phyloP scores from a whole-genome alignment of 1,140 invertebrate species.

The Lineus longissimus region DNA sequence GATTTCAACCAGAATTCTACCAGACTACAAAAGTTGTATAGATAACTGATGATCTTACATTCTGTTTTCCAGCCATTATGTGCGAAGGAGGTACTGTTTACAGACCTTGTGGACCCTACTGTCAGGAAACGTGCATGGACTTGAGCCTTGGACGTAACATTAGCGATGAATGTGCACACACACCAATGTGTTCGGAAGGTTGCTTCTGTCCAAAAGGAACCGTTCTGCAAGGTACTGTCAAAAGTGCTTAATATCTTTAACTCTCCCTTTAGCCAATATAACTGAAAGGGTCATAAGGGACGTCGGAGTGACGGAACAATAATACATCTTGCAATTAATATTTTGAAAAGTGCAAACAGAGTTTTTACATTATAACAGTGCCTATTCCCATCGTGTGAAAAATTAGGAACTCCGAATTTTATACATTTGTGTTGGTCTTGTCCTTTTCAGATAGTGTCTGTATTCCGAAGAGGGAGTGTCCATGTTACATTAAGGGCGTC shows the following conservation, averaged over 20 bases:
- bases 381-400: not conserved
- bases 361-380: not conserved
- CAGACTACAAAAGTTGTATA: no score
- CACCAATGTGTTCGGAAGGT: not conserved
- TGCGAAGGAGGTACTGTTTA: not conserved
- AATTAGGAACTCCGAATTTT: not conserved
- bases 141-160: not conserved
- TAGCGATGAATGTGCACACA: not conserved
- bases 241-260: not conserved
- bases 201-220: not conserved
- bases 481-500: not conserved
- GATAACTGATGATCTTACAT: not conserved
- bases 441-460: not conserved
- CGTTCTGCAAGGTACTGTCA: not conserved
- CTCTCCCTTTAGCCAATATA: no score
- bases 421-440: not conserved
- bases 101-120: not conserved
- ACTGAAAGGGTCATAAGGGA: no score
- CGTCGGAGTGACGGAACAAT: no score
- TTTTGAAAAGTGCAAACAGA: not conserved
- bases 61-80: not conserved
- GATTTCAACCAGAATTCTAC: no score
- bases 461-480: not conserved
- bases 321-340: no score
- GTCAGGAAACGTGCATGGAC: not conserved